These are phyloP conservation scores for Microcaecilia unicolor DNA, from an alignment of 2,797 vertebrate genomes.

Conservation along the genomic window DNA sequence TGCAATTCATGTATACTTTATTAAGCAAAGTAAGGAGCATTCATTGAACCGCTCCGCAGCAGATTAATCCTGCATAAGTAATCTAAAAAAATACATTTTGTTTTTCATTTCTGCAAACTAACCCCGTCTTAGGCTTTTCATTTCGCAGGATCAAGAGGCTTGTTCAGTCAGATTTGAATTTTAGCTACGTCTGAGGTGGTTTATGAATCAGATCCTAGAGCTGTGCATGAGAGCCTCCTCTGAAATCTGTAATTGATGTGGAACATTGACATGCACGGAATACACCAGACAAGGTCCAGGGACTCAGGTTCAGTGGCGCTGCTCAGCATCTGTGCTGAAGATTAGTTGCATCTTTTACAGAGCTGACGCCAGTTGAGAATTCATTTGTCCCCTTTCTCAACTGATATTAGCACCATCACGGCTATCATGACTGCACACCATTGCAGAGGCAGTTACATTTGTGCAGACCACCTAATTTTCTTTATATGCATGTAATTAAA, in stretches of 20 bases:
- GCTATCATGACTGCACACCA: neutral
- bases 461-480: too few relatives aligned
- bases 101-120: constrained; percentile 69
- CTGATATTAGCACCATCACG: constrained; percentile 21
- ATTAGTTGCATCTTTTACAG: constrained; percentile 59
- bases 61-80: constrained; percentile 73
- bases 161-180: constrained; percentile 68
- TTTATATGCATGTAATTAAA: too few relatives aligned
- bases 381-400: constrained; percentile 31
- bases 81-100: constrained; percentile 66
- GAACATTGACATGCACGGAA: constrained; percentile 61
- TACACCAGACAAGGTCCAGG: constrained; percentile 57
- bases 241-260: constrained; percentile 66
- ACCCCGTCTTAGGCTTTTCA: constrained; percentile 69
- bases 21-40: constrained; percentile 60
- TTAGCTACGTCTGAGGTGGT: constrained; percentile 59
- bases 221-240: constrained; percentile 61
- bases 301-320: constrained; percentile 46
- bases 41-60: constrained; percentile 51
- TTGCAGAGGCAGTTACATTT: too few relatives aligned
- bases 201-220: constrained; percentile 59
- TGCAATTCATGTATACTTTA: constrained; percentile 66
- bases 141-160: constrained; percentile 74
- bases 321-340: constrained; percentile 57
- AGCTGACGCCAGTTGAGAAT: constrained; percentile 47